Percentiles rank a stretch among this genome's conserved stretches.
These are phyloP conservation scores for Caradrina clavipalpis DNA, from an alignment of 2,888 invertebrate genomes.

Conservation along the genomic window DNA sequence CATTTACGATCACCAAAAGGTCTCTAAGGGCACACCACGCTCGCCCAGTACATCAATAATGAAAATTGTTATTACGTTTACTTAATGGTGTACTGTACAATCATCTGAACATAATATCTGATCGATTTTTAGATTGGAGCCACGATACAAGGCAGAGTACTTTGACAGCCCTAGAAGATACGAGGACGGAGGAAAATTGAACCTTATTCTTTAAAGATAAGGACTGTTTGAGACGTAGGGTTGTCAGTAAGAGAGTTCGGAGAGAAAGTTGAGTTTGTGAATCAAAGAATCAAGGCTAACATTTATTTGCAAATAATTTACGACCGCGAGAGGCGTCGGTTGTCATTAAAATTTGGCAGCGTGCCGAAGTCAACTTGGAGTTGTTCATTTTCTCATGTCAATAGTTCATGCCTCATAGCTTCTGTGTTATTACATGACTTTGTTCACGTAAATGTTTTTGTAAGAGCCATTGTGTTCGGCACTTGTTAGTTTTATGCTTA, in stretches of 20 bases:
- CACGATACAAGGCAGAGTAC: slow-evolving; percentile 34
- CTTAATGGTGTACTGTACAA: slow-evolving; percentile 55
- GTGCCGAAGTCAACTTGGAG: slow-evolving; percentile 67
- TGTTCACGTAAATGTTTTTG: slow-evolving; percentile 60
- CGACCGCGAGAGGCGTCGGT: slow-evolving; percentile 60
- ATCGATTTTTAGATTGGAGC: slow-evolving; percentile 56
- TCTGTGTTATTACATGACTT: slow-evolving; percentile 67
- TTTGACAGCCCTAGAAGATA: slow-evolving; percentile 26
- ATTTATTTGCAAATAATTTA: slow-evolving; percentile 73
- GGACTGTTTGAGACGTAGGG: slow-evolving; percentile 29
- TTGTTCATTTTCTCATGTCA: slow-evolving; percentile 72
- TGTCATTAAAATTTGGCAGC: slow-evolving; percentile 76
- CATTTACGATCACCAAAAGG: slow-evolving; percentile 40
- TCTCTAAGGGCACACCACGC: slow-evolving; percentile 43
- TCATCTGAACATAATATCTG: slow-evolving; percentile 60
- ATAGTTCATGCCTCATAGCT: slow-evolving; percentile 73
- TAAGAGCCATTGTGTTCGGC: slow-evolving; percentile 48
- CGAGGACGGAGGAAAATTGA: slow-evolving; percentile 22
- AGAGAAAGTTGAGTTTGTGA: slow-evolving; percentile 55
- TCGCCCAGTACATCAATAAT: slow-evolving; percentile 53
- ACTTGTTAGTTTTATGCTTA: slow-evolving; percentile 64
- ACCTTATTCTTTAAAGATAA: slow-evolving; percentile 39
- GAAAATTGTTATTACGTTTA: slow-evolving; percentile 59
- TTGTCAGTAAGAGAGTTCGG: slow-evolving; percentile 28
- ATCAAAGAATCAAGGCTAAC: slow-evolving; percentile 66